phyloP scores from a whole-genome alignment of 2,113 vertebrate species.

The Syngnathus typhle region DNA sequence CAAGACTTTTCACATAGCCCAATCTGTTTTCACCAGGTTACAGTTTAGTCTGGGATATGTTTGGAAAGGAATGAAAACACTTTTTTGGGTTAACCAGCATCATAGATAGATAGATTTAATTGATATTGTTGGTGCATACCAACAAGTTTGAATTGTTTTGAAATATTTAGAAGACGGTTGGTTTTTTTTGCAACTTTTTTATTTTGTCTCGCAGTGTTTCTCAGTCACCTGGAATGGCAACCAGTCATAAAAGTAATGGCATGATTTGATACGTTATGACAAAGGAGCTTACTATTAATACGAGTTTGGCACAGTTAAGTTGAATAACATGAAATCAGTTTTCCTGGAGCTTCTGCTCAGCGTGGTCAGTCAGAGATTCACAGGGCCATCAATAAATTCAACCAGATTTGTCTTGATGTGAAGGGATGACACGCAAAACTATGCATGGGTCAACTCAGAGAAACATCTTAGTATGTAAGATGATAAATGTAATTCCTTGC shows the following conservation, averaged over 20 bases:
- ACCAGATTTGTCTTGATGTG: constrained; percentile 56
- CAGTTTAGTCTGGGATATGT: neutral
- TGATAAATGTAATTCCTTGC: constrained; percentile 80
- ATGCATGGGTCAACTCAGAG: constrained; percentile 35
- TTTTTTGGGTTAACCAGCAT: neutral
- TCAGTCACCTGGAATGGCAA: neutral
- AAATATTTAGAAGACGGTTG: neutral
- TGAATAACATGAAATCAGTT: constrained; percentile 54
- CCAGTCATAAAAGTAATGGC: neutral
- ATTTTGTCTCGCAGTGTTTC: neutral
- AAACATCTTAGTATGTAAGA: constrained; percentile 71
- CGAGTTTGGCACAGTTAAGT: constrained; percentile 35
- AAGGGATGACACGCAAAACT: constrained; percentile 54
- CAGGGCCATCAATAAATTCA: constrained; percentile 37
- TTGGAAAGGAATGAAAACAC: neutral
- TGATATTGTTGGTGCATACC: neutral
- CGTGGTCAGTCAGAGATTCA: constrained; percentile 27
- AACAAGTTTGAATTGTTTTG: neutral
- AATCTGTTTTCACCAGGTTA: neutral
- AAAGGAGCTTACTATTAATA: constrained; percentile 36
- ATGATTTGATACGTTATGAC: constrained; percentile 29
- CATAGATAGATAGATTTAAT: neutral
- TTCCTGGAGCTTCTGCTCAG: constrained; percentile 38
- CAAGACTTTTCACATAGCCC: neutral
- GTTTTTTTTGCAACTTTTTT: neutral